Conservation (phyloP, 2,113 vertebrate species). For the Struthio camelus region DNA sequence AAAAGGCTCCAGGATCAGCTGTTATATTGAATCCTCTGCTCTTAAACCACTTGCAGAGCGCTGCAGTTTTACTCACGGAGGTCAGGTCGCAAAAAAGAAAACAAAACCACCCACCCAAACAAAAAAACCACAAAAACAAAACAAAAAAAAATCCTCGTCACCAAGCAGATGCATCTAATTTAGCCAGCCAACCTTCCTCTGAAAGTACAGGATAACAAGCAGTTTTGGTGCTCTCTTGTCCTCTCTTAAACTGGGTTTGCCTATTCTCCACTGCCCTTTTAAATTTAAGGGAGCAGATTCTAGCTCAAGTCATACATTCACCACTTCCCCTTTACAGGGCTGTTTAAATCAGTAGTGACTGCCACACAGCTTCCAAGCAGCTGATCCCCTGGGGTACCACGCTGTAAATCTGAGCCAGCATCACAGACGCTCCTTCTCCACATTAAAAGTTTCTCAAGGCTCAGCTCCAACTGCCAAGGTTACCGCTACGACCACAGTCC, state of each 20-base stretch:
- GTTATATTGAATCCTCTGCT: background rate
- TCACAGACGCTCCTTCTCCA: background rate
- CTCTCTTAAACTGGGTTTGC: background rate
- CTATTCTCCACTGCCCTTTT: background rate
- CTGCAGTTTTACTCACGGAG: background rate
- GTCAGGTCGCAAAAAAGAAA: background rate
- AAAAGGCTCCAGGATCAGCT: background rate
- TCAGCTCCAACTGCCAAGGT: background rate
- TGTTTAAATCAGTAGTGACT: rapidly evolving
- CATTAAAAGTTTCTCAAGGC: background rate
- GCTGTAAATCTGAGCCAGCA: rapidly evolving
- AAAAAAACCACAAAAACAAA: background rate
- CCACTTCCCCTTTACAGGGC: rapidly evolving
- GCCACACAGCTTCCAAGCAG: background rate
- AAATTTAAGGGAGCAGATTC: background rate
- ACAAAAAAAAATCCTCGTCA: background rate
- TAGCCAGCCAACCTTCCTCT: background rate
- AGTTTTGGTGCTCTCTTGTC: background rate
- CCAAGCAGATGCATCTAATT: background rate
- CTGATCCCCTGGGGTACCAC: background rate
- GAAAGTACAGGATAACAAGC: background rate
- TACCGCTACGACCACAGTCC: background rate
- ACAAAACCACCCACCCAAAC: background rate
- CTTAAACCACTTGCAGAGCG: background rate
- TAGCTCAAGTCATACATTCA: rapidly evolving